Percentiles rank a stretch among this genome's conserved stretches.
These are phyloP conservation scores for Xestobium rufovillosum DNA, from an alignment of 2,888 invertebrate genomes.

Conservation along the genomic window DNA sequence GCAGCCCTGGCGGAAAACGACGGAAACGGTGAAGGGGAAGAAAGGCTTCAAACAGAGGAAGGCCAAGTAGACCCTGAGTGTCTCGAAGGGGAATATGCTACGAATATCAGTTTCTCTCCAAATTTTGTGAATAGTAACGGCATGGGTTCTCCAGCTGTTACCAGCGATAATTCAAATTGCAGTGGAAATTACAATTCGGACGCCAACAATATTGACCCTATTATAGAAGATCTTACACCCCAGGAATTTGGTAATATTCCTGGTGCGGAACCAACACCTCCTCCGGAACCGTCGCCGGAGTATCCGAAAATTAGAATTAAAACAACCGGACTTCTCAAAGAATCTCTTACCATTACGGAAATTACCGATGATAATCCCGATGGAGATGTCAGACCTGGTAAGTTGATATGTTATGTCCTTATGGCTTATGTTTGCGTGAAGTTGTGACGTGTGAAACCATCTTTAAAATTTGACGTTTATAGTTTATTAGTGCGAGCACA, in stretches of 20 bases:
- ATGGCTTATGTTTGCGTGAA: too few species aligned
- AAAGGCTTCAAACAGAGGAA: slow-evolving; percentile 13
- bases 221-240: neutral
- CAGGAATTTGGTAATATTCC: slow-evolving; percentile 33
- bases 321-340: slow-evolving; percentile 36
- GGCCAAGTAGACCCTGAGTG: slow-evolving; percentile 18
- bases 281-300: slow-evolving; percentile 32
- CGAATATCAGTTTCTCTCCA: slow-evolving; percentile 32
- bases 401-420: slow-evolving; percentile 1
- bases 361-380: slow-evolving; percentile 39
- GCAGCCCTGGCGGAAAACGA: slow-evolving; percentile 24
- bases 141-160: slow-evolving; percentile 9
- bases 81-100: slow-evolving; percentile 15
- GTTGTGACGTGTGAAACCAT: too few species aligned
- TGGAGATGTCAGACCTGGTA: slow-evolving; percentile 23
- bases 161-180: slow-evolving; percentile 16
- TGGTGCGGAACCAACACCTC: slow-evolving; percentile 37
- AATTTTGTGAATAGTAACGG: slow-evolving; percentile 26
- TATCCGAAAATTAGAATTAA: slow-evolving; percentile 42
- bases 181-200: slow-evolving; percentile 17
- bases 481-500: too few species aligned
- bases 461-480: too few species aligned
- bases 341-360: slow-evolving; percentile 36
- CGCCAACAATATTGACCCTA: too few species aligned
- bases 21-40: slow-evolving; percentile 12